Conservation (phyloP, 2,113 vertebrate genomes). For the Bubalus kerabau region DNA sequence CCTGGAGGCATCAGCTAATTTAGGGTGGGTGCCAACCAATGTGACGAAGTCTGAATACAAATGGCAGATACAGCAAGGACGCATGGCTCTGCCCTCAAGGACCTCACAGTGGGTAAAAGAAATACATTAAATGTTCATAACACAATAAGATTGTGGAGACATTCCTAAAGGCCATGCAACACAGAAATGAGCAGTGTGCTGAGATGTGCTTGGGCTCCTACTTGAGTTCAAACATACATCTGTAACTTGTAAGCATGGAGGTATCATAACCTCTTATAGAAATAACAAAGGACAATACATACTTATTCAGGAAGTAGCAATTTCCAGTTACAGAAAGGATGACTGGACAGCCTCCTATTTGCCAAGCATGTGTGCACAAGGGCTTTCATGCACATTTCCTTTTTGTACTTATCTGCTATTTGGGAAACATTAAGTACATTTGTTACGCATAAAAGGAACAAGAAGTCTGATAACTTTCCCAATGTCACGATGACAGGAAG, state of each 20-base stretch:
- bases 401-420: neutral
- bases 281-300: neutral
- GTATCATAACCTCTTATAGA: neutral
- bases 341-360: neutral
- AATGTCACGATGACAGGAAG: accelerated
- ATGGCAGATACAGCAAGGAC: neutral
- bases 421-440: neutral
- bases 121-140: neutral
- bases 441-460: neutral
- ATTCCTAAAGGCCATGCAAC: neutral
- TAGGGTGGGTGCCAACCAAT: neutral
- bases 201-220: neutral
- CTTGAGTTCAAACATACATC: neutral
- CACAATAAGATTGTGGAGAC: neutral
- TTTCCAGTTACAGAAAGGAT: neutral
- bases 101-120: neutral
- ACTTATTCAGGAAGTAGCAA: neutral
- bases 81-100: neutral
- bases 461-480: neutral
- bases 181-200: neutral
- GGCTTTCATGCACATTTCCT: neutral
- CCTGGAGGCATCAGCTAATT: neutral
- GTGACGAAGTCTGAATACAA: neutral
- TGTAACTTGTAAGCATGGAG: neutral
- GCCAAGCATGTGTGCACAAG: neutral